These are phyloP conservation scores for Phymastichus coffea DNA, from an alignment of 1,140 invertebrate species.

Conservation along the genomic window DNA sequence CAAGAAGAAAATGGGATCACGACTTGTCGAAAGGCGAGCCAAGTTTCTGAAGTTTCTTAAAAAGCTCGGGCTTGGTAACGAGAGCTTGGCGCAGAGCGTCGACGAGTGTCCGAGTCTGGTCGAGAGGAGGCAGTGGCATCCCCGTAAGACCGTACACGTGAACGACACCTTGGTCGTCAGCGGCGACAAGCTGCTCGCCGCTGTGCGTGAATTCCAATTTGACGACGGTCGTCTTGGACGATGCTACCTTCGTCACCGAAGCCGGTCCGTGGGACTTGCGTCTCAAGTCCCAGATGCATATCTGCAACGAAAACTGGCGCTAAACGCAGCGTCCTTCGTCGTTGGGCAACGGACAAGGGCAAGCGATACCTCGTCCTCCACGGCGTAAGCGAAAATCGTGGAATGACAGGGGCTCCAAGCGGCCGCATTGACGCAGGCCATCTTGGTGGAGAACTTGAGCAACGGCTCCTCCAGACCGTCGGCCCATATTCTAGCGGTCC, in stretches of 20 bases:
- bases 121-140: constrained; percentile 67
- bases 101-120: constrained; percentile 62
- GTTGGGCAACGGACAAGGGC: neutral
- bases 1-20: too few species aligned
- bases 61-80: constrained; percentile 62
- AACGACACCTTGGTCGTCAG: constrained; percentile 64
- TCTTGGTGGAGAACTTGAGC: constrained; percentile 60
- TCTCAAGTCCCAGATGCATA: constrained; percentile 73
- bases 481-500: constrained; percentile 76
- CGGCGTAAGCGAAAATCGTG: constrained; percentile 76
- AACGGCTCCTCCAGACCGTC: constrained; percentile 65
- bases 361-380: constrained; percentile 58
- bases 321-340: too few species aligned
- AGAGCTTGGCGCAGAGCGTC: constrained; percentile 63
- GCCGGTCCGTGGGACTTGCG: constrained; percentile 66
- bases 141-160: constrained; percentile 67
- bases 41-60: constrained; percentile 61
- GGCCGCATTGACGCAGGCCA: constrained; percentile 65
- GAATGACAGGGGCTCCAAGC: constrained; percentile 81
- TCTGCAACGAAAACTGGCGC: constrained; percentile 70
- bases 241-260: constrained; percentile 57
- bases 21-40: constrained; percentile 2
- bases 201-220: constrained; percentile 61
- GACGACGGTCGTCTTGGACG: neutral
- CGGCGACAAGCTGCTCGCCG: constrained; percentile 67